These are phyloP conservation scores for Acromyrmex heyeri DNA, from an alignment of 1,140 invertebrate species.

Conservation along the genomic window DNA sequence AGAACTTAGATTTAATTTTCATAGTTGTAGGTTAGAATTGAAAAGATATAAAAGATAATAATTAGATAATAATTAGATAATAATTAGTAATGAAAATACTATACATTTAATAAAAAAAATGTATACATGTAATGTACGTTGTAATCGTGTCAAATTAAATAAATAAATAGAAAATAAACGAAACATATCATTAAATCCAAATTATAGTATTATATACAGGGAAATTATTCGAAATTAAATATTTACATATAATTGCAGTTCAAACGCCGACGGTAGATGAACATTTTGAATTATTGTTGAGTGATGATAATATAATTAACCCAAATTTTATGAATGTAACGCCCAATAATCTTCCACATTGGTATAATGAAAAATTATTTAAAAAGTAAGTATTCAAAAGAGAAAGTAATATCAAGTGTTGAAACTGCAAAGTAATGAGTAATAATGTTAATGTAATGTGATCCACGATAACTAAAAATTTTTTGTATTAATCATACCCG, in stretches of 20 bases:
- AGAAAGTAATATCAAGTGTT: background rate
- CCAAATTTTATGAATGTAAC: constrained; percentile 13
- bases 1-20: too few relatives aligned
- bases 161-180: background rate
- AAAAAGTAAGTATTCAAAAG: constrained; percentile 72
- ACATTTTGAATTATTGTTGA: constrained; percentile 73
- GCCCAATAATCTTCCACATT: constrained; percentile 75
- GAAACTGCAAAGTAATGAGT: background rate
- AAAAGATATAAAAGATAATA: background rate
- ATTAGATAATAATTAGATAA: too few relatives aligned
- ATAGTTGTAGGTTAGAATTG: too few relatives aligned
- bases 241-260: constrained; percentile 18
- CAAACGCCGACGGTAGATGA: constrained; percentile 71
- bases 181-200: background rate
- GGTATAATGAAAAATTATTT: constrained; percentile 77
- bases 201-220: background rate
- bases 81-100: background rate
- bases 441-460: background rate
- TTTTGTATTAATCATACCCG: background rate
- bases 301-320: constrained; percentile 63
- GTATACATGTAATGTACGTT: background rate
- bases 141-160: background rate
- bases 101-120: background rate
- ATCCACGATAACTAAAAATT: background rate
- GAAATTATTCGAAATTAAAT: background rate